Conservation (phyloP, 2,797 vertebrate species). For the Columba guinea region DNA sequence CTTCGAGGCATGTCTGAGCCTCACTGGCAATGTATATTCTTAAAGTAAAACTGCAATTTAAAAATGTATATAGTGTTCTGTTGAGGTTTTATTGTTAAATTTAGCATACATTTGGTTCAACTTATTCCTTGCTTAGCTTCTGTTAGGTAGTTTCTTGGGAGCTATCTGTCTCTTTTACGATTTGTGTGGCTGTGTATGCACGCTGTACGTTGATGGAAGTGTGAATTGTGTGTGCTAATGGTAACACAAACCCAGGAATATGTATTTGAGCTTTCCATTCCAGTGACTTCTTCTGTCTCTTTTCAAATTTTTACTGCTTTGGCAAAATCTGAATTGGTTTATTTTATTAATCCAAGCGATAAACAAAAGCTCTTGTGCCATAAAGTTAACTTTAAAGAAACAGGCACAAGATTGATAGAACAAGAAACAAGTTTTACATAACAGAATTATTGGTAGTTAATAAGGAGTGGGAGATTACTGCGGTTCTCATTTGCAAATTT, state of each 20-base stretch:
- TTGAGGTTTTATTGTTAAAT: background rate
- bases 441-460: fast-evolving
- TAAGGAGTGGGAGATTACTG: background rate
- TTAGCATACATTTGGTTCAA: background rate
- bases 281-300: background rate
- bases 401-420: background rate
- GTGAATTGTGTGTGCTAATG: background rate
- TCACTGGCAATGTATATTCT: background rate
- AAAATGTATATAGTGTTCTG: background rate
- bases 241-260: background rate
- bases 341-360: background rate
- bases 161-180: too few relatives aligned
- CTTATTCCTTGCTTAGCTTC: background rate
- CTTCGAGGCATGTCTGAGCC: background rate
- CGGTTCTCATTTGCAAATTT: background rate
- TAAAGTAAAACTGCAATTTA: background rate
- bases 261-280: background rate
- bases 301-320: background rate
- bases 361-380: background rate
- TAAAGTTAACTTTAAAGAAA: background rate
- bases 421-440: fast-evolving
- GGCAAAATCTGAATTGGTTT: background rate
- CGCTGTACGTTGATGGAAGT: too few relatives aligned
- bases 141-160: background rate
- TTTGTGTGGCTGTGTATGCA: fast-evolving